A percentile compares a stretch with the other conserved stretches of the same genome.
Conservation (phyloP, 30 jellyfish, hydroid and myxozoan genomes). For the Clytia hemisphaerica region DNA sequence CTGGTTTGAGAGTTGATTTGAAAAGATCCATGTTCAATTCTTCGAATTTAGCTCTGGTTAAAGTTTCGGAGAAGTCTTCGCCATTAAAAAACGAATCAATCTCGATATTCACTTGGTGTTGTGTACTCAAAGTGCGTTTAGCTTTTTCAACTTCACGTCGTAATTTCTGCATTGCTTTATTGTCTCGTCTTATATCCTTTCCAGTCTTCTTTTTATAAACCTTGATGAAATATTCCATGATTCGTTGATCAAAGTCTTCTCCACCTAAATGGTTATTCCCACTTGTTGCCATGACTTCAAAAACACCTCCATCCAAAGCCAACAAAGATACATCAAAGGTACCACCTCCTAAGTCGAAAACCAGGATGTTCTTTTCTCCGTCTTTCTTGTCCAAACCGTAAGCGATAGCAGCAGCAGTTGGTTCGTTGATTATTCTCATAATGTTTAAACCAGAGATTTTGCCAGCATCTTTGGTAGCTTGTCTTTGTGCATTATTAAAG, state of each 20-base stretch:
- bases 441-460: conserved; percentile 95
- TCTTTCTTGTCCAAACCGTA: conserved; percentile 98
- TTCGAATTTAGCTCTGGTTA: conserved; percentile 97
- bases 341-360: conserved; percentile 99
- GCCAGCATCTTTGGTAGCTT: conserved; percentile 99
- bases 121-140: conserved; percentile 99
- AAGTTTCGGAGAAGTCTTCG: conserved; percentile 96
- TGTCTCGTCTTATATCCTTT: conserved; percentile 87
- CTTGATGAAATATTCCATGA: conserved; percentile 96
- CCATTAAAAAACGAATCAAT: conserved; percentile 93
- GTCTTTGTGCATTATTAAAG: conserved; percentile 99
- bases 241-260: conserved; percentile 98
- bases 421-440: conserved; percentile 98
- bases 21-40: conserved; percentile 82
- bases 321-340: conserved; percentile 97
- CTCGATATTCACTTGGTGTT: conserved; percentile 94
- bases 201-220: conserved; percentile 94
- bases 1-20: conserved; percentile 88
- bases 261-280: conserved; percentile 99
- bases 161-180: conserved; percentile 95
- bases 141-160: conserved; percentile 99
- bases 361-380: conserved; percentile 98
- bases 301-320: conserved; percentile 97
- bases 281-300: conserved; percentile 97
- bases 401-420: conserved; percentile 99